These are phyloP conservation scores for Drosophila emarginata DNA, from an alignment of 2,888 invertebrate genomes.

Conservation along the genomic window DNA sequence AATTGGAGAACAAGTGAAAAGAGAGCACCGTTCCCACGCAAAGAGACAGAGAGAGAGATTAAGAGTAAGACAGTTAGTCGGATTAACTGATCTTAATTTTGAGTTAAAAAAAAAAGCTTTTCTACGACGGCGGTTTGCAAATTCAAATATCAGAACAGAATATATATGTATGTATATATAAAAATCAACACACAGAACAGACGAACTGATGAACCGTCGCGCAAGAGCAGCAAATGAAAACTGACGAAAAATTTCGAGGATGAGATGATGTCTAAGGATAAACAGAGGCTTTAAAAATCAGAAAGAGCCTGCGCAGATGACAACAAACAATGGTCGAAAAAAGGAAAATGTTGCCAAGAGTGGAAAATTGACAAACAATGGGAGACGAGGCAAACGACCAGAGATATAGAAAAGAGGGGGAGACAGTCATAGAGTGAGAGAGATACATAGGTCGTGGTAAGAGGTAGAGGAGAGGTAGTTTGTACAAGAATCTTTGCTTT, in stretches of 20 bases:
- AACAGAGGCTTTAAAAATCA: slow-evolving; percentile 22
- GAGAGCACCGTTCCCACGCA: background rate
- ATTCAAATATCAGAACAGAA: no score
- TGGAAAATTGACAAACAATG: slow-evolving; percentile 72
- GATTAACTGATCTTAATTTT: background rate
- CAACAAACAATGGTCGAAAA: slow-evolving; percentile 63
- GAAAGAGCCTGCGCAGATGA: slow-evolving; percentile 61
- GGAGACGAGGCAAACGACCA: slow-evolving; percentile 27
- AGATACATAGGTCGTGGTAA: slow-evolving; percentile 7
- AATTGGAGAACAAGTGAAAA: background rate
- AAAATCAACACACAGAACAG: slow-evolving; percentile 17
- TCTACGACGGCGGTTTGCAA: no score
- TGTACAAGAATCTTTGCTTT: slow-evolving; percentile 45
- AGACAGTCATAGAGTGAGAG: slow-evolving; percentile 6
- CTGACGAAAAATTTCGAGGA: slow-evolving; percentile 42
- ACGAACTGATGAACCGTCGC: slow-evolving; percentile 48
- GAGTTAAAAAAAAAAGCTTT: slow-evolving; percentile 18
- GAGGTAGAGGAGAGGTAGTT: slow-evolving; percentile 29
- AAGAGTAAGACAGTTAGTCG: background rate
- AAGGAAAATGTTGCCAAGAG: slow-evolving; percentile 56
- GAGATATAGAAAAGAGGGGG: background rate
- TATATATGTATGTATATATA: background rate
- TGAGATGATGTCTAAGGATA: slow-evolving; percentile 10
- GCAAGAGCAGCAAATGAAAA: slow-evolving; percentile 55
- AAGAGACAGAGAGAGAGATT: background rate